Evolutionary conservation across 92 coral and sea anemone species (phyloP).

Genomic region (Paramuricea clavata): DNA sequence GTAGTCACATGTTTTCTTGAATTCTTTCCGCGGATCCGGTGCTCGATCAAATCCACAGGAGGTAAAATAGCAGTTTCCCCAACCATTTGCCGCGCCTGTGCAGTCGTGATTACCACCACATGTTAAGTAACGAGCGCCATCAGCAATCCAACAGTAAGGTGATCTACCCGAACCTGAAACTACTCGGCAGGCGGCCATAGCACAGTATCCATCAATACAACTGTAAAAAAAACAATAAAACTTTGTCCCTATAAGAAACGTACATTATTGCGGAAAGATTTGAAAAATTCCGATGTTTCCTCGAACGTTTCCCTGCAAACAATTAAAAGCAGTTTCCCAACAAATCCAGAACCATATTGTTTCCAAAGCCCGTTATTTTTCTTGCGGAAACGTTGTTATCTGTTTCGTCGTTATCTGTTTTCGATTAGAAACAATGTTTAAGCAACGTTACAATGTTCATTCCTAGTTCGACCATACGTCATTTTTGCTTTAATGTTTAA

Average conservation of each 20-base stretch:
- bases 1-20: conserved; percentile 42
- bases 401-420: too few species aligned
- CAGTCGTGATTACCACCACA: conserved; percentile 54
- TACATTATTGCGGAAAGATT: background rate
- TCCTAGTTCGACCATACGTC: too few species aligned
- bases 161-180: conserved; percentile 26
- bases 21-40: conserved; percentile 44
- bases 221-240: background rate
- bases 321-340: too few species aligned
- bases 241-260: too few species aligned
- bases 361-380: too few species aligned
- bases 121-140: background rate
- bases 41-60: conserved; percentile 51
- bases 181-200: conserved; percentile 49
- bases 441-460: too few species aligned
- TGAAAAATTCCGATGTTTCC: background rate
- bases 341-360: too few species aligned
- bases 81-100: conserved; percentile 38
- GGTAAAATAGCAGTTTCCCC: conserved; percentile 56
- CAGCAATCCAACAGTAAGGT: conserved; percentile 53
- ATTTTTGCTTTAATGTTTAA: too few species aligned
- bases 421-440: too few species aligned
- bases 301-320: background rate
- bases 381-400: too few species aligned
- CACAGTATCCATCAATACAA: conserved; percentile 49